Conservation (phyloP, 35 echinoderm and acorn worm genomes). For the Acanthaster planci region DNA sequence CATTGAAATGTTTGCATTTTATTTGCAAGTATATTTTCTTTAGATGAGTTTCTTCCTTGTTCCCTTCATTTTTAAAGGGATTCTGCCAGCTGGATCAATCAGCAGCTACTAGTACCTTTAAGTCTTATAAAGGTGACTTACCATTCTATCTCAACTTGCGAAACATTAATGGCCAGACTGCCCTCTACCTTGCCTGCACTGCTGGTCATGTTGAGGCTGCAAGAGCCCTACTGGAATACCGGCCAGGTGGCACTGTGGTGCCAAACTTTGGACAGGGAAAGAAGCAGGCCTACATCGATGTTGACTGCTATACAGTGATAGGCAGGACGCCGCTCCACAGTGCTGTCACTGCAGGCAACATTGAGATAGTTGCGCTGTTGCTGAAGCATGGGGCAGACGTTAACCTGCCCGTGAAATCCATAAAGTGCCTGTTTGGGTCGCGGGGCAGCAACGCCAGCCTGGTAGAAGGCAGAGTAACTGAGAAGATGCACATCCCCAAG, state of each 20-base stretch:
- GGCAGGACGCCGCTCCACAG: slow-evolving; percentile 88
- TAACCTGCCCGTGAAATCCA: slow-evolving; percentile 79
- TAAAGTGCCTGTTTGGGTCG: slow-evolving; percentile 64
- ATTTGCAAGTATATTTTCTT: neutral
- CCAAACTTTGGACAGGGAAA: slow-evolving; percentile 30
- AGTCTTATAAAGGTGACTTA: slow-evolving; percentile 79
- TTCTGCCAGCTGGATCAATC: slow-evolving; percentile 34
- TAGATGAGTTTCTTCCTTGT: neutral
- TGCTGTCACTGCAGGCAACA: slow-evolving; percentile 65
- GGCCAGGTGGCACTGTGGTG: slow-evolving; percentile 36
- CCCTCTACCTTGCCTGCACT: slow-evolving; percentile 72
- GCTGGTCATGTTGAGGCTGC: slow-evolving; percentile 76
- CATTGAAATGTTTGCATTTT: too few species aligned
- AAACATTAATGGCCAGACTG: slow-evolving; percentile 89
- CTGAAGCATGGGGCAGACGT: slow-evolving; percentile 83
- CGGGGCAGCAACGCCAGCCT: slow-evolving; percentile 27
- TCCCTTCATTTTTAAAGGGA: slow-evolving; percentile 41
- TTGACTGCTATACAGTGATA: slow-evolving; percentile 88
- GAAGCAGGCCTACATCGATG: slow-evolving; percentile 64
- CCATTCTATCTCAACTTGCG: slow-evolving; percentile 80
- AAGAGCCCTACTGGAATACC: slow-evolving; percentile 72
- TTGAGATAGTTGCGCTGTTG: slow-evolving; percentile 76
- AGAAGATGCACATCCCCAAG: slow-evolving; percentile 54
- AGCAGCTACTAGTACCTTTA: slow-evolving; percentile 60
- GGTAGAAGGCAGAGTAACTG: slow-evolving; percentile 6